Base-by-base conservation (phyloP, 2,797 vertebrate genomes). In the Ibycter americanus region DNA sequence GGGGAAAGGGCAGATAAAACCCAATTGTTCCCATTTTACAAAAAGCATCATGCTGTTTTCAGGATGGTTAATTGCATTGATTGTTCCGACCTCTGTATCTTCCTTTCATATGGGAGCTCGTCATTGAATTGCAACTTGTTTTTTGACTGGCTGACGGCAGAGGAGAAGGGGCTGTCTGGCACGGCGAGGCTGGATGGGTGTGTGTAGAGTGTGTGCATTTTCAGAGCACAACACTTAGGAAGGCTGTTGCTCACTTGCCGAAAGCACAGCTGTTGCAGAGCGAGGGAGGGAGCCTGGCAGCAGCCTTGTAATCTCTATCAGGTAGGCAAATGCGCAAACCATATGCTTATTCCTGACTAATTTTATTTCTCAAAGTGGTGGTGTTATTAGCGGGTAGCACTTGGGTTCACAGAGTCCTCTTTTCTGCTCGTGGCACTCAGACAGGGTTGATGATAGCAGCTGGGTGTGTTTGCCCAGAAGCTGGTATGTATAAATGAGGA, bases 91-190 rank as follows among this genome's bases (percentile, higher is more conserved):
- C 85, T 92, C 89, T 93, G 73, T 93, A 44, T 76, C 76, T 68
- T 74, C 80, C 47, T 90, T 94, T 95, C 89, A 59, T 54, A 27
- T 0, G 29, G 68, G 93, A 91, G 80, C 83, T 94, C 92, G 89
- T 51, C 63, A 9, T 66, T 91, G 92, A 96, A 91, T 65, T 67
- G 94, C 71, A 96, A 91, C 56, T 34, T 96, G 96, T 83, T 94
- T 93, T 87, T 86, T 3, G 6, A 25, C 66, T 67, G 76, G 66
- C 95, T 59, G 74, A 56, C 8, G 4, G 68, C 6, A 0, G 83
- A 92, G 86, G 94, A 71, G 95, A 95, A 95, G 92, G 95, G 95
- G 95, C 91, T 82, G 96, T 94, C 96, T 97, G 97, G 97, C 96
- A 97, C 95, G 1, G 38, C 34, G 17, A 59, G 91, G 86, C 97